Conservation (phyloP, 2,888 invertebrate genomes). For the Lottia scabra region DNA sequence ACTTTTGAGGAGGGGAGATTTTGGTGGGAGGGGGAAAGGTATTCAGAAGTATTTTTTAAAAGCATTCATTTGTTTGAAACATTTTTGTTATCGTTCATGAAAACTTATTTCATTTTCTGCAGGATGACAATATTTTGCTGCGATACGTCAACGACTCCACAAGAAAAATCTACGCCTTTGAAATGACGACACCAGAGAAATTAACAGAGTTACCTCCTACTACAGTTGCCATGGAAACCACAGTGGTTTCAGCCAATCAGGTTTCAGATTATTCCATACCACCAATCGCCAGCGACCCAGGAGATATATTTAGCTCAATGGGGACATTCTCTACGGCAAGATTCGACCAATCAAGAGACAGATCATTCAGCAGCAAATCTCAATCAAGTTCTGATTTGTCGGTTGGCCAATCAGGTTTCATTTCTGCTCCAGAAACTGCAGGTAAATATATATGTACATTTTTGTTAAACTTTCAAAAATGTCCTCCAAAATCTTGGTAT, state of each 20-base stretch:
- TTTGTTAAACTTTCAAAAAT: too few species aligned
- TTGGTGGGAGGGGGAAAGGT: too few species aligned
- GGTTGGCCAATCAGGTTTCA: too few species aligned
- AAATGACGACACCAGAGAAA: constrained; percentile 49
- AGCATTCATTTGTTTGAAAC: too few species aligned
- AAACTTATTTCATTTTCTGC: too few species aligned
- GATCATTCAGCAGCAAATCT: not conserved
- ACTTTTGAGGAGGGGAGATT: too few species aligned
- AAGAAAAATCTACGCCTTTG: constrained; percentile 66
- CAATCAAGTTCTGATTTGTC: not conserved
- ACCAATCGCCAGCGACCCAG: constrained; percentile 10
- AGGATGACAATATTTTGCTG: constrained; percentile 74
- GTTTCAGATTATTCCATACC: not conserved
- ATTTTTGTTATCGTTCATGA: too few species aligned
- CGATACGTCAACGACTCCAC: constrained; percentile 72
- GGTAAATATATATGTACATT: not conserved
- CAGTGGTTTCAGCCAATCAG: not conserved
- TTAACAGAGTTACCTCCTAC: constrained; percentile 3
- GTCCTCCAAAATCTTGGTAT: too few species aligned
- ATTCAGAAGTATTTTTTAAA: too few species aligned
- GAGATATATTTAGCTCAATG: constrained; percentile 37
- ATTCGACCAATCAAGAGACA: not conserved
- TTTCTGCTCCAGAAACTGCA: not conserved
- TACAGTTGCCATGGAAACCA: not conserved
- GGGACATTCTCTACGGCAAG: constrained; percentile 28